These are phyloP conservation scores for Microcebus murinus DNA, from an alignment of 2,113 vertebrate species.

Conservation along the genomic window DNA sequence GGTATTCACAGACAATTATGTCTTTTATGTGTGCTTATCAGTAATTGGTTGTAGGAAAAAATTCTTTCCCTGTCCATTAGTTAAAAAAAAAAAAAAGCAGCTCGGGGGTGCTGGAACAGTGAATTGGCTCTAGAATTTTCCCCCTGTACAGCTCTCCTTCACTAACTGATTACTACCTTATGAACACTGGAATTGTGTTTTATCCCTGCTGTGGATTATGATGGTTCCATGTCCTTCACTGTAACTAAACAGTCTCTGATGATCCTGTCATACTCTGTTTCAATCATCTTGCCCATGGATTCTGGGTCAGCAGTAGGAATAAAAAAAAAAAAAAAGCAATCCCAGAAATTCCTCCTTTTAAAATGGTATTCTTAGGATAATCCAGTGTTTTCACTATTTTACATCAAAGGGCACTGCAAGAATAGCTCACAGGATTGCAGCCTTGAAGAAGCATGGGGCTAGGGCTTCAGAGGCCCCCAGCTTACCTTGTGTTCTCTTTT, in stretches of 20 bases:
- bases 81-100: background rate
- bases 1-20: background rate
- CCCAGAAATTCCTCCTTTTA: conserved; percentile 68
- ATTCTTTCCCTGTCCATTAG: background rate
- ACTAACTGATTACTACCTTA: background rate
- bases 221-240: background rate
- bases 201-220: background rate
- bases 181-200: background rate
- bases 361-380: conserved; percentile 79
- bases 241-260: background rate
- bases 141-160: background rate
- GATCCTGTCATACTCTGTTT: conserved; percentile 10
- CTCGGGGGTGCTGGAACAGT: background rate
- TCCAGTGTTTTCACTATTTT: conserved; percentile 74
- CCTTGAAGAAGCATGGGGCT: conserved; percentile 73
- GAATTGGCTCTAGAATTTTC: background rate
- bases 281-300: conserved; percentile 24
- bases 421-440: conserved; percentile 77
- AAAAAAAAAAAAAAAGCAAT: conserved; percentile 53
- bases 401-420: conserved; percentile 71
- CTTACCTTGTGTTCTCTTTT: conserved; percentile 73
- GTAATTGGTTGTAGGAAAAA: background rate
- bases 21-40: background rate
- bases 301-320: conserved; percentile 63
- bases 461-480: conserved; percentile 73